Base-by-base conservation (phyloP, 2,113 vertebrate genomes). In the Labrus mixtus region DNA sequence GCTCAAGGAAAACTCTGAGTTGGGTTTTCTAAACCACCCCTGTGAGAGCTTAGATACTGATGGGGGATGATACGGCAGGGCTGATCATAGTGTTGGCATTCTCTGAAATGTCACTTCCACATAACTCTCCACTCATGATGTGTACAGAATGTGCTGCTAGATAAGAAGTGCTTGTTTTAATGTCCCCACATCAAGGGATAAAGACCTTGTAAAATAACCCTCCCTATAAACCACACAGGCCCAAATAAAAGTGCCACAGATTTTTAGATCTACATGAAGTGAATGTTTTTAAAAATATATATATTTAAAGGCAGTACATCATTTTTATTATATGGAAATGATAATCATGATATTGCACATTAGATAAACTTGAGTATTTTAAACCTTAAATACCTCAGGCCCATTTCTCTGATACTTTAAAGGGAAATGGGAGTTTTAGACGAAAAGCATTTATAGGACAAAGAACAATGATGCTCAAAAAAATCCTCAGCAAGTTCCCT, bases 61-160 rank as follows among this genome's bases (percentile, higher is more conserved):
- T 63, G 11, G 53, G 60, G 55, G 36, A 51, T 51, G 71, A 85
- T 58, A 67, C 50, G 7, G 75, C 61, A 58, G 37, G 48, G 39
- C 50, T 60, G 76, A 73, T 62, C 71, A 29, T 25, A 50, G 57
- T 65, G 79, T 33, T 72, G 72, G 50, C 77, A 63, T 83, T 76
- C 80, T 82, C 78, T 68, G 61, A 83, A 83, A 88, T 69, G 83
- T 63, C 84, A 82, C 73, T 72, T 80, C 67, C 71, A 58, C 23
- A 16, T 59, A 55, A 66, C 54, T 58, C 66, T 69, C 68, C 50
- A 46, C 45, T 73, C 48, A 41, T 11, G 10, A 29, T 78, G 76
- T 80, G 64, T 36, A 29, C 75, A 63, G 53, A 59, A n/a, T 68
- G 50, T 62, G 17, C 62, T 62, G 17, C 57, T 3, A 25, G 19